A percentile compares a stretch with the other conserved stretches of the same genome.
Conservation (phyloP, 2,113 vertebrate species). For the Syngnathoides biaculeatus region DNA sequence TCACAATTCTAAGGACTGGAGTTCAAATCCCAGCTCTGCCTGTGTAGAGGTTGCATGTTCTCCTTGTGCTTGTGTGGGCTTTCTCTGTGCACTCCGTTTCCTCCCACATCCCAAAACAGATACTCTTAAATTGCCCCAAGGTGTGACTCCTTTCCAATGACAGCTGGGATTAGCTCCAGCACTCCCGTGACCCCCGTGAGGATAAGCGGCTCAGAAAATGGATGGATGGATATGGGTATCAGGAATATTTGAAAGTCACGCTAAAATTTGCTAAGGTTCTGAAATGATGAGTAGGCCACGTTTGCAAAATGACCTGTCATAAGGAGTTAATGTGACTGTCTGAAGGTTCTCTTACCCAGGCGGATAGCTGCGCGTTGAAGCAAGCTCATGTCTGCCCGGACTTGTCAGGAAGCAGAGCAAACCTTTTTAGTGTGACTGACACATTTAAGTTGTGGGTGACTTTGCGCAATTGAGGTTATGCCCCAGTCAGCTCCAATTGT, state of each 20-base stretch:
- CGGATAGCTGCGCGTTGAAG: constrained; percentile 18
- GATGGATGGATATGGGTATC: too few species aligned
- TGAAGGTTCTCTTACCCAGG: constrained; percentile 5
- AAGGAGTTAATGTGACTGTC: constrained; percentile 32
- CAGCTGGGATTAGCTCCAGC: too few species aligned
- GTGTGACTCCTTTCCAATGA: too few species aligned
- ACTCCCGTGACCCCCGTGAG: too few species aligned
- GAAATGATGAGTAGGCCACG: constrained; percentile 29
- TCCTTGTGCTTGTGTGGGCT: too few species aligned
- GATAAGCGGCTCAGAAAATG: too few species aligned
- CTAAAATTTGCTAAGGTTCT: constrained; percentile 12
- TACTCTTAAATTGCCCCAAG: too few species aligned
- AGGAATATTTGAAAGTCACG: constrained; percentile 8
- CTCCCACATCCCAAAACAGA: too few species aligned
- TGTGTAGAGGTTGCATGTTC: too few species aligned
- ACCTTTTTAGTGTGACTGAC: constrained; percentile 53
- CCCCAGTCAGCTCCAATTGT: constrained; percentile 66
- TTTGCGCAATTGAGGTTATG: constrained; percentile 62
- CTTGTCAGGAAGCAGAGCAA: constrained; percentile 40
- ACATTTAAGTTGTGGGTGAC: constrained; percentile 56
- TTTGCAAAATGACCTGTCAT: constrained; percentile 39
- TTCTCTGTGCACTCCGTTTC: too few species aligned
- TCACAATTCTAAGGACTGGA: too few species aligned
- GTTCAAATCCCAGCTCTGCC: too few species aligned
- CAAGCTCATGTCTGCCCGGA: constrained; percentile 16